phyloP scores from a whole-genome alignment of 2,888 invertebrate species.

The Papilio gigon region DNA sequence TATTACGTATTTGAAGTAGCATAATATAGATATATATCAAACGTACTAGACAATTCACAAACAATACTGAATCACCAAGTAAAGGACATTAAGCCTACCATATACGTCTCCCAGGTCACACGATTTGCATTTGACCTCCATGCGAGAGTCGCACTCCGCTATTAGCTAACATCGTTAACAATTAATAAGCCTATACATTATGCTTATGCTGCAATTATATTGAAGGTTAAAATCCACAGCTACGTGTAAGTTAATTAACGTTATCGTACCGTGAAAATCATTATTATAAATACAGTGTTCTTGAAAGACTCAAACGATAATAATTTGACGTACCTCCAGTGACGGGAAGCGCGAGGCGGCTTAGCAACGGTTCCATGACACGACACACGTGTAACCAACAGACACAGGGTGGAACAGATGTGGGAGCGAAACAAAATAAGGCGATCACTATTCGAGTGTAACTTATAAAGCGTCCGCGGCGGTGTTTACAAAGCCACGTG shows the following conservation, averaged over 20 bases:
- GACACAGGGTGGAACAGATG: constrained; percentile 39
- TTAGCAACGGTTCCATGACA: constrained; percentile 32
- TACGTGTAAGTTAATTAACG: constrained; percentile 25
- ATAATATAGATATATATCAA: background rate
- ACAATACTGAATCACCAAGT: constrained; percentile 29
- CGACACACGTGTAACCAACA: constrained; percentile 34
- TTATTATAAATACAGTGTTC: constrained; percentile 9
- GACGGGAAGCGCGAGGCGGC: constrained; percentile 1
- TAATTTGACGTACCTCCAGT: constrained; percentile 32
- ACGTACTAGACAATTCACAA: constrained; percentile 8
- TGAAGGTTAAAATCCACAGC: constrained; percentile 28
- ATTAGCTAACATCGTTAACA: constrained; percentile 32
- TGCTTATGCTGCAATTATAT: constrained; percentile 33
- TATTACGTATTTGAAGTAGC: background rate
- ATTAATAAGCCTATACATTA: constrained; percentile 34
- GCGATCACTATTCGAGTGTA: constrained; percentile 32
- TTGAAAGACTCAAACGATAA: constrained; percentile 10
- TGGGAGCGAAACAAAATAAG: constrained; percentile 35
- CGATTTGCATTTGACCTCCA: constrained; percentile 38
- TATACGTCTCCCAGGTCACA: constrained; percentile 37
- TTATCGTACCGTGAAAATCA: constrained; percentile 21
- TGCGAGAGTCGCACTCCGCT: constrained; percentile 24
- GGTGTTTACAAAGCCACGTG: constrained; percentile 59
- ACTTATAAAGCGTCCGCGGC: constrained; percentile 39
- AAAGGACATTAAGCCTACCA: constrained; percentile 31